phyloP scores from a whole-genome alignment of 2,888 invertebrate species.

The Caenorhabditis imperialis region DNA sequence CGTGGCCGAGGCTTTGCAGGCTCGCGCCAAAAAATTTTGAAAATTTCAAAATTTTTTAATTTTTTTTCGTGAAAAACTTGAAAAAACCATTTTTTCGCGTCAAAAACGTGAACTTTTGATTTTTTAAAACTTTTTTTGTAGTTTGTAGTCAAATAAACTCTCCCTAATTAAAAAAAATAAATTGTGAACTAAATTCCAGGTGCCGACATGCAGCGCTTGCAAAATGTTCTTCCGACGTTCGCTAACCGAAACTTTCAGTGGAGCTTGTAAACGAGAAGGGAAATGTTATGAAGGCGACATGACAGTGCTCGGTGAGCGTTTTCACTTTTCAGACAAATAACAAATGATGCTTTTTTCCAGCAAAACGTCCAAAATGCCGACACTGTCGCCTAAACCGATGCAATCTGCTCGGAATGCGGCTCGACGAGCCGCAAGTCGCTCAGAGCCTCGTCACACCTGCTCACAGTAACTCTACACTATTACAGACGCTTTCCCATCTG shows the following conservation, averaged over 20 bases:
- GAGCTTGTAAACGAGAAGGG: conserved; percentile 11
- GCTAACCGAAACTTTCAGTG: not conserved
- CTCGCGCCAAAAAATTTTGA: no score
- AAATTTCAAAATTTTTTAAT: no score
- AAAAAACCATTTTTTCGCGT: no score
- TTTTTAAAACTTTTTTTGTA: no score
- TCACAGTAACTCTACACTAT: conserved; percentile 3
- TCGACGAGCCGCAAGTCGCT: not conserved
- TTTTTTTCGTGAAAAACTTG: no score
- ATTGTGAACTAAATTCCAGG: no score
- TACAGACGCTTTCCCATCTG: not conserved
- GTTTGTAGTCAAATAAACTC: no score
- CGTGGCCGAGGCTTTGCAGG: no score
- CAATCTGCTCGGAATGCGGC: conserved; percentile 23
- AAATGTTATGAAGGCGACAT: conserved; percentile 5
- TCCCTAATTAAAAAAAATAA: no score
- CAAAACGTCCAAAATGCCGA: conserved; percentile 21
- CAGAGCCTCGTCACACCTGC: conserved; percentile 6
- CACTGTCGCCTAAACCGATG: conserved; percentile 27
- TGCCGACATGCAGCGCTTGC: conserved; percentile 36
- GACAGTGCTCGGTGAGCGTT: not conserved
- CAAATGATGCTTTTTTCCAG: conserved; percentile 16
- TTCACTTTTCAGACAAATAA: conserved; percentile 9
- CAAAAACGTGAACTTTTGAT: no score
- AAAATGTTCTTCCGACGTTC: conserved; percentile 42